Evolutionary conservation across 2,113 vertebrate genomes (phyloP), one percentile per base, ranked within the genome.

Genomic region (Eublepharis macularius): DNA sequence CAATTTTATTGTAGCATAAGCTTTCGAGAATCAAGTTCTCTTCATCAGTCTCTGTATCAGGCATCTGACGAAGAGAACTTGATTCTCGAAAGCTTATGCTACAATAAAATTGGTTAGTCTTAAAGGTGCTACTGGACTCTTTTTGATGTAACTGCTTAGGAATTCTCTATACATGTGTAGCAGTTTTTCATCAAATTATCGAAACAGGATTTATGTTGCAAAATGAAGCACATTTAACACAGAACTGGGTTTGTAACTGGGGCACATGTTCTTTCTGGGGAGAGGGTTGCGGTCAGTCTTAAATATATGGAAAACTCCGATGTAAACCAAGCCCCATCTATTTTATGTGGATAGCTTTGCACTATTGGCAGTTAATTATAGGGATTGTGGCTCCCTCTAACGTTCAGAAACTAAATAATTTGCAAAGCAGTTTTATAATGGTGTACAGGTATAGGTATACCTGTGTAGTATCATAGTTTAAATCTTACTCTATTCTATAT

Each of bases 311-410:
- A 63, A 63, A 63, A 63, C 19, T 36, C 34, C n/a, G 39, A 7
- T 19, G 36, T 21, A 69, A 36, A 69, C 36, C 34, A 39, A 70
- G 34, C 6, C n/a, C 34, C 5, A 66, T 45, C 26, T 9, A 32
- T 80, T 16, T 34, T 21, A 4, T 4, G 32, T n/a, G 11, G 17
- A 41, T 43, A 73, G 16, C 4, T 60, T 43, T 73, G 49, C 26
- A 41, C 13, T 9, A 29, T 54, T 39, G 36, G 47, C 12, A 32
- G 32, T 84, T 19, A 77, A 41, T 51, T 24, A 21, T 43, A 54
- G 21, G 36, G 68, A 66, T 76, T 90, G 88, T 86, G 88, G 88
- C 92, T 77, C 91, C 93, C 86, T 24, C 93, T 92, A 82, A 69
- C 43, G 93, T 88, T 78, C 29, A 88, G 57, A 88, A 83, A 85